phyloP scores from a whole-genome alignment of 2,888 invertebrate genomes.

The Piscicola geometra region DNA sequence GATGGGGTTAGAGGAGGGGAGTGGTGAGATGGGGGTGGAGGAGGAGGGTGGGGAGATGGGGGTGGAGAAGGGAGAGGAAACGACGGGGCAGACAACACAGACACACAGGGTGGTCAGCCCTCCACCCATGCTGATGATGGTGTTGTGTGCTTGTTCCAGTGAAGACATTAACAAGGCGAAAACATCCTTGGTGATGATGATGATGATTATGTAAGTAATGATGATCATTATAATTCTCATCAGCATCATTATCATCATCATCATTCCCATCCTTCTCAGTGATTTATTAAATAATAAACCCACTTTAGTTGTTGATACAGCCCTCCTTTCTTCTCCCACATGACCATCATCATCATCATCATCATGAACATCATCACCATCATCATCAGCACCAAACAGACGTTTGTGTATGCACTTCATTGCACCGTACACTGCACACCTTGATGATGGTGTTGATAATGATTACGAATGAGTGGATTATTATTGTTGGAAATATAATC shows the following conservation, averaged over 20 bases:
- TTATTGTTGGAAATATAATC: conserved; percentile 25
- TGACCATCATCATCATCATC: conserved; percentile 29
- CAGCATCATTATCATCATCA: too few species aligned
- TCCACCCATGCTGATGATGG: conserved; percentile 72
- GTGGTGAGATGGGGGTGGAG: conserved; percentile 57
- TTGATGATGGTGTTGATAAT: neutral
- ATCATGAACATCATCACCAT: conserved; percentile 29
- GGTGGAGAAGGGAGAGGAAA: neutral
- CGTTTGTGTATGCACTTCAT: conserved; percentile 14
- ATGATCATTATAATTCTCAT: too few species aligned
- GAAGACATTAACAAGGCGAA: conserved; percentile 72
- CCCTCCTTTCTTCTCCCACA: neutral
- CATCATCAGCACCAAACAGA: conserved; percentile 21
- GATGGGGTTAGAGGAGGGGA: too few species aligned
- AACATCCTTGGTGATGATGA: conserved; percentile 61
- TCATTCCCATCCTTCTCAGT: conserved; percentile 13
- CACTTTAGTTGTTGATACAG: conserved; percentile 25
- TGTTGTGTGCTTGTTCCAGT: conserved; percentile 77
- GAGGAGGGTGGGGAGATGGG: too few species aligned
- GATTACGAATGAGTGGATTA: neutral
- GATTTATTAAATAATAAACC: too few species aligned
- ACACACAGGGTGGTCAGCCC: conserved; percentile 76
- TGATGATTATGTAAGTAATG: too few species aligned
- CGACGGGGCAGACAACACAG: conserved; percentile 62
- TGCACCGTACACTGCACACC: conserved; percentile 27